These are phyloP conservation scores for Tautogolabrus adspersus DNA, from an alignment of 2,113 vertebrate species.

Conservation along the genomic window DNA sequence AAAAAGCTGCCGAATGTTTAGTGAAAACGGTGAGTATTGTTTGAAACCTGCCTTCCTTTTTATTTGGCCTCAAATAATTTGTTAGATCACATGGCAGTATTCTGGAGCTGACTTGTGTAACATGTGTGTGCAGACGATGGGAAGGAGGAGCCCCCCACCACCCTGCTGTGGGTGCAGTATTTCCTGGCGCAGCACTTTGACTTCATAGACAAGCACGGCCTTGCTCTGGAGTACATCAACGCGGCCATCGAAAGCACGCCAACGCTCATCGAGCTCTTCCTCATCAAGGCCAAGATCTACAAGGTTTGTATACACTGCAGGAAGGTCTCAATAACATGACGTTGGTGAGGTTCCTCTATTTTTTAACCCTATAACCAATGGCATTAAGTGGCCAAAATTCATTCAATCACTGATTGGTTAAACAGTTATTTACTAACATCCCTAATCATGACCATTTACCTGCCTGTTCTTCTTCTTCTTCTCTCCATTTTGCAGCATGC, in stretches of 20 bases:
- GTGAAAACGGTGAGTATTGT: slow-evolving; percentile 89
- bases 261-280: slow-evolving; percentile 96
- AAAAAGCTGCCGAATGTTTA: slow-evolving; percentile 94
- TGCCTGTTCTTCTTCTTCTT: background rate
- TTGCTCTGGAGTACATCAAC: slow-evolving; percentile 96
- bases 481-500: slow-evolving; percentile 85
- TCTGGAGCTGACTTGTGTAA: background rate
- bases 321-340: background rate
- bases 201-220: slow-evolving; percentile 89
- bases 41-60: background rate
- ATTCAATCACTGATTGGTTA: too few relatives aligned
- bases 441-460: too few relatives aligned
- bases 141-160: slow-evolving; percentile 96
- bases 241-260: slow-evolving; percentile 97
- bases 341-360: background rate
- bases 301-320: slow-evolving; percentile 84
- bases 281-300: slow-evolving; percentile 98
- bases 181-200: slow-evolving; percentile 99
- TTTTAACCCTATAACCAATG: background rate
- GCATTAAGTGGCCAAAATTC: too few relatives aligned
- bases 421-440: too few relatives aligned
- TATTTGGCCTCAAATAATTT: background rate
- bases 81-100: background rate
- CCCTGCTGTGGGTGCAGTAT: slow-evolving; percentile 99
- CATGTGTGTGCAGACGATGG: slow-evolving; percentile 88